Base-by-base conservation (phyloP, 2,797 vertebrate species). In the Labeo calbasu region DNA sequence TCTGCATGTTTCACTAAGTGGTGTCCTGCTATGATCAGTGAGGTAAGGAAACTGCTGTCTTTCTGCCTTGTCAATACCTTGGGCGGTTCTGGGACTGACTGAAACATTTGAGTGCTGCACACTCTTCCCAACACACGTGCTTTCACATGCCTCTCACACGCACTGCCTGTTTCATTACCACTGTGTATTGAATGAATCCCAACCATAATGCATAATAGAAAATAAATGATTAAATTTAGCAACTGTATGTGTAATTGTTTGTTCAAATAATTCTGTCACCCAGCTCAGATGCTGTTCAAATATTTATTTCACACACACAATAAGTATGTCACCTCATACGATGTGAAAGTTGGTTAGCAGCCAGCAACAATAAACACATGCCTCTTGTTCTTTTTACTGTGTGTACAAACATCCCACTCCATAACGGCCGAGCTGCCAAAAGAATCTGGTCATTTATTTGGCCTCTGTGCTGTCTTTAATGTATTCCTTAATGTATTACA, bases 321-420 rank as follows among this genome's bases (percentile, higher is more conserved):
- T 55, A 76, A 83, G 71, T 83, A 55, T 82, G 71, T 83, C 71
- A 83, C 72, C 72, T 77, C 81, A 46, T 77, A 57, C 72, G 48
- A 63, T 83, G 61, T 68, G 61, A 76, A 83, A 66, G 25, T 32
- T 48, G 4, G 43, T 79, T 72, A 57, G 50, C n/a, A 72, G 76
- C 65, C 65, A 36, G 25, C n/a, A 83, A 66, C 15, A 83, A 43
- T 55, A 46, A 68, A 83, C 81, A 68, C 61, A 77, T 68, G 10
- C 32, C 61, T 77, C 32, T 36, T 76, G 32, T 68, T 76, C 14
- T 73, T 73, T 79, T 73, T 61, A 63, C 69, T 73, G 21, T 75
- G 57, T 17, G 25, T 61, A 82, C 57, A 23, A 82, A 32, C 80
- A 81, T 73, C 50, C 69, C 57, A 73, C 79, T 72, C 53, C 40